Base-by-base conservation (phyloP, 2,113 vertebrate species). In the Hemibates koningsi region DNA sequence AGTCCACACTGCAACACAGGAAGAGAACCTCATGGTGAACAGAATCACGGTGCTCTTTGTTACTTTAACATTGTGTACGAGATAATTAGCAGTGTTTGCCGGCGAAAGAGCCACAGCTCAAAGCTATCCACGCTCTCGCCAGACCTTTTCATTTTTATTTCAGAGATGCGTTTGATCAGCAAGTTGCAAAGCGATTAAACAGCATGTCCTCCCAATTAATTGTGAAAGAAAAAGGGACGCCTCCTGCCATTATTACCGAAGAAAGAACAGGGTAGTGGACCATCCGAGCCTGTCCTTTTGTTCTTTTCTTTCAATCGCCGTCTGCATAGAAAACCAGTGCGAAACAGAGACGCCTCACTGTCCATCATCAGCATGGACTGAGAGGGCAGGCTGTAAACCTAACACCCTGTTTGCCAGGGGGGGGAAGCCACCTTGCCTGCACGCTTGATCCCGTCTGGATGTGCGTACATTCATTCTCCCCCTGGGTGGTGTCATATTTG, bases 401-500 rank as follows among this genome's bases (percentile, higher is more conserved):
- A 87, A 94, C 88, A 93, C 93, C 86, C 50, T 85, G 14, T 86
- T 80, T 91, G 84, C 88, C 82, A 59, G 85, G 91, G 93, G 87
- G 87, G 85, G 63, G 73, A 17, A 79, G 83, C 86, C 92, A 90
- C 86, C 68, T 85, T 13, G 71, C 84, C 68, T 73, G 88, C 10
- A 82, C 1, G 14, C 83, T 68, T 52, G 34, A 89, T 85, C 79
- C 81, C 32, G 13, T 11, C 45, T 83, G 59, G 80, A 82, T 41
- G 10, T 80, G 50, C 57, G 73, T 32, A 38, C 73, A 68, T 68
- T 48, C 80, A 79, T 7, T 45, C 78, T 90, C 93, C 93, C 93
- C 91, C 80, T 19, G 87, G 54, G 80, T 84, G 91, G 91, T 89
- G 88, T 95, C 90, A 87, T 91, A 80, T 94, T 94, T 86, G 43